Conservation (phyloP, 2,113 vertebrate genomes). For the Siphamia tubifer region DNA sequence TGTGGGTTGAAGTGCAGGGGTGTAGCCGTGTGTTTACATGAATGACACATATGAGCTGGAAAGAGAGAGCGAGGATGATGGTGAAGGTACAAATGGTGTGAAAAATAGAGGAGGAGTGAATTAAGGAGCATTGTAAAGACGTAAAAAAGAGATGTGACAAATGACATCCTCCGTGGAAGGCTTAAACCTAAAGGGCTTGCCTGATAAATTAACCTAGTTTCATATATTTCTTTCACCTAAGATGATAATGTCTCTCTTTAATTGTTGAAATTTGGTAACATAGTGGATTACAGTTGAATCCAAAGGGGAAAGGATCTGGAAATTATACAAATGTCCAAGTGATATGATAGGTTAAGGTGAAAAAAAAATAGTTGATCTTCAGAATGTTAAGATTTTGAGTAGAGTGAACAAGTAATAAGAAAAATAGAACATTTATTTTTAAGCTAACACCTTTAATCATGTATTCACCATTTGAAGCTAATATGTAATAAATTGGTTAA, state of each 20-base stretch:
- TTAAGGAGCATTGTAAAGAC: not conserved
- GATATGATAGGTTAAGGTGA: no score
- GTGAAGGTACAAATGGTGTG: not conserved
- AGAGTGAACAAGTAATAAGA: no score
- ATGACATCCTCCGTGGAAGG: not conserved
- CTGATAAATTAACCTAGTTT: not conserved
- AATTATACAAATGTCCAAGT: no score
- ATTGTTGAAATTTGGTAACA: no score
- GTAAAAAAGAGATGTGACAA: not conserved
- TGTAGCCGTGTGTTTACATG: slow-evolving; percentile 7
- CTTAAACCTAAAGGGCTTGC: not conserved
- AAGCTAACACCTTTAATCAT: no score
- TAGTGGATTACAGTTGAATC: no score
- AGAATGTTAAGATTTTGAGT: no score
- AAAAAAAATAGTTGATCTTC: no score
- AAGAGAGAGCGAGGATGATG: not conserved
- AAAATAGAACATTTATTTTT: no score
- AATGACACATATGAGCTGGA: not conserved
- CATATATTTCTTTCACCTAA: not conserved
- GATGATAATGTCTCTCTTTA: not conserved
- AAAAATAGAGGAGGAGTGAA: not conserved
- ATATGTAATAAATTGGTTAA: no score
- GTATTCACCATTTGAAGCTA: no score
- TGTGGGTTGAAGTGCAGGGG: slow-evolving; percentile 21
- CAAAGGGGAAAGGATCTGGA: no score